phyloP scores from a whole-genome alignment of 2,797 vertebrate genomes.

The Microcaecilia unicolor region DNA sequence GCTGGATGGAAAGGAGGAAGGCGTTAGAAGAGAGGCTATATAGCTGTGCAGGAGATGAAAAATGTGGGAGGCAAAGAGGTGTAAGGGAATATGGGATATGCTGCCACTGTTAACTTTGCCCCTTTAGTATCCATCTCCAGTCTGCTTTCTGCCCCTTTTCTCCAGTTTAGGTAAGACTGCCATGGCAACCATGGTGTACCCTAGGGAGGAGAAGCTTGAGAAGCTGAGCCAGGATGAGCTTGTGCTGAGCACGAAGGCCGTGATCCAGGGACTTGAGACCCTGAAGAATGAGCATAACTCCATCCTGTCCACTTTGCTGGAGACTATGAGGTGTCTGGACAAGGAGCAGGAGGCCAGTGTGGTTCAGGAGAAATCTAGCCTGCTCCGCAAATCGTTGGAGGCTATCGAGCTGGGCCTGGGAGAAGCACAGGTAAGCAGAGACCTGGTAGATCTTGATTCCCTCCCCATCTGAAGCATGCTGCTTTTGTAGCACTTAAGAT shows the following conservation, averaged over 20 bases:
- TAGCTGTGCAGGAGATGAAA: too few relatives aligned
- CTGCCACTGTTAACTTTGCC: too few relatives aligned
- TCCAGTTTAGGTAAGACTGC: too few relatives aligned
- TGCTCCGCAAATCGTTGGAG: constrained; percentile 75
- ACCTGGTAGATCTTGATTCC: too few relatives aligned
- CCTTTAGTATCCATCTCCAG: too few relatives aligned
- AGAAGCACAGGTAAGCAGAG: constrained; percentile 71
- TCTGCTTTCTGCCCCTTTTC: neutral
- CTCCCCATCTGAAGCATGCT: too few relatives aligned
- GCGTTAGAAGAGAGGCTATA: too few relatives aligned
- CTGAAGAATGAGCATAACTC: constrained; percentile 75
- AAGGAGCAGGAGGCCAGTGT: constrained; percentile 7
- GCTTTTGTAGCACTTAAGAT: neutral
- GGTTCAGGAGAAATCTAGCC: constrained; percentile 68
- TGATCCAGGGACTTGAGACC: constrained; percentile 82
- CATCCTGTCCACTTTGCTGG: constrained; percentile 67
- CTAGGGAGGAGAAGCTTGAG: constrained; percentile 73
- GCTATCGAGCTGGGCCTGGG: constrained; percentile 82
- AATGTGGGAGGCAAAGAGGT: too few relatives aligned
- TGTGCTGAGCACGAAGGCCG: constrained; percentile 78
- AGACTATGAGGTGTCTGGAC: constrained; percentile 13
- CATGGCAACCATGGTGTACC: constrained; percentile 83
- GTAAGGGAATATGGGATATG: too few relatives aligned
- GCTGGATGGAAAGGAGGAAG: too few relatives aligned
- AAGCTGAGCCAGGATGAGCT: constrained; percentile 83